Evolutionary conservation across 2,888 invertebrate genomes (phyloP), one percentile per base, ranked within the genome.

Genomic region (Oxyteleia sp.): DNA sequence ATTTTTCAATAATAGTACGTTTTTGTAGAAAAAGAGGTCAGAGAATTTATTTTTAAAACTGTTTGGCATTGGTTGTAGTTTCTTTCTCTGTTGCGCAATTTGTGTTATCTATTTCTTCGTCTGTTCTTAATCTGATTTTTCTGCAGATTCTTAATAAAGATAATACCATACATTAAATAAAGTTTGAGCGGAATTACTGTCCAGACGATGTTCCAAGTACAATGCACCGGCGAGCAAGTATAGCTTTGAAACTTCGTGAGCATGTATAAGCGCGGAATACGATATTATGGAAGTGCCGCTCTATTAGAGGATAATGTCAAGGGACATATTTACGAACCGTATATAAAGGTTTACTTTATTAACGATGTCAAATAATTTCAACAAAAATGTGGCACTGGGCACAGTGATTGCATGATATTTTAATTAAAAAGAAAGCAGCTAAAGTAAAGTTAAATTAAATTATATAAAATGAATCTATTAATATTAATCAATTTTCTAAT

Each of bases 261-360:
- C n/a, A n/a, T n/a, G n/a, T n/a, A 55, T 74, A 20, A 74, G 35
- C 35, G 16, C n/a, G 29, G 45, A 74, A 63, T 74, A 45, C 74
- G 55, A 55, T 64, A 63, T 38, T 35, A 43, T 53, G 35, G 15
- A 74, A 74, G 64, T 74, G 51, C 55, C 55, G 63, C 64, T 64
- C 74, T 74, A 74, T 64, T 74, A 64, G 64, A 55, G 64, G 75
- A 47, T 64, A 75, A 75, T 75, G 32, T 45, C 64, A 66, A 75
- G 75, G 47, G 64, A 75, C 64, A 57, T 75, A 66, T 75, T 75
- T 75, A 75, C 75, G 75, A 66, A 75, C 47, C 38, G 64, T 64
- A 64, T n/a, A n/a, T 63, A 64, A 64, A 26, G 45, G 55, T 23
- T 53, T 47, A 53, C 74, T 64, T 64, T 74, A 74, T 64, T 63